Percentiles rank a stretch among this genome's conserved stretches.
phyloP scores from a whole-genome alignment of 2,888 invertebrate species.

The Tenthredo mesomela region DNA sequence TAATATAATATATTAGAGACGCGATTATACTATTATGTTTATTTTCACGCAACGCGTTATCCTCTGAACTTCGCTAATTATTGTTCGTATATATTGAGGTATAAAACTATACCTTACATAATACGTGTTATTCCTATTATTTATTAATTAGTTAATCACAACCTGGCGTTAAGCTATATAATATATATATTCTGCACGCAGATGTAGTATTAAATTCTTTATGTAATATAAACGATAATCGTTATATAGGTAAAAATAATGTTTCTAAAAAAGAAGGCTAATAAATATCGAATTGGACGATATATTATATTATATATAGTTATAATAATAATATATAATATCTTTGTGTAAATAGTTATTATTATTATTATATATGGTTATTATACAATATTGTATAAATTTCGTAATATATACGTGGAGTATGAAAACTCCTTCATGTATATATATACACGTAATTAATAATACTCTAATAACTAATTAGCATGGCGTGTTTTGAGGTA shows the following conservation, averaged over 20 bases:
- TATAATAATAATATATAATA: background rate
- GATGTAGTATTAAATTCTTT: constrained; percentile 7
- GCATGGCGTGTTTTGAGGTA: constrained; percentile 10
- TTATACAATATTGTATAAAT: background rate
- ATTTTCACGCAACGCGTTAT: background rate
- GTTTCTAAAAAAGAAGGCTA: background rate
- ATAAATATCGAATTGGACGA: background rate
- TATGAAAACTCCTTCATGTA: background rate
- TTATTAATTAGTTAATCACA: constrained; percentile 31
- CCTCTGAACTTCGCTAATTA: background rate
- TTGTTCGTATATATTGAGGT: background rate
- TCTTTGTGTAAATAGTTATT: background rate
- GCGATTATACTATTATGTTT: background rate
- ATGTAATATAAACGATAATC: background rate
- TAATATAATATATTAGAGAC: no score
- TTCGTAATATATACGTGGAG: background rate
- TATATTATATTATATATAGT: background rate
- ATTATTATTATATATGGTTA: background rate
- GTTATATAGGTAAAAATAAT: background rate
- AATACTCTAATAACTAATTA: constrained; percentile 2
- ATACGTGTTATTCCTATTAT: background rate
- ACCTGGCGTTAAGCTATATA: constrained; percentile 33
- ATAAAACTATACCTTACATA: background rate
- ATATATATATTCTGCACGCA: constrained; percentile 14
- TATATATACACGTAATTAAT: background rate